Evolutionary conservation across 2,113 vertebrate genomes (phyloP).

Genomic region (Erythrocercus mccallii): DNA sequence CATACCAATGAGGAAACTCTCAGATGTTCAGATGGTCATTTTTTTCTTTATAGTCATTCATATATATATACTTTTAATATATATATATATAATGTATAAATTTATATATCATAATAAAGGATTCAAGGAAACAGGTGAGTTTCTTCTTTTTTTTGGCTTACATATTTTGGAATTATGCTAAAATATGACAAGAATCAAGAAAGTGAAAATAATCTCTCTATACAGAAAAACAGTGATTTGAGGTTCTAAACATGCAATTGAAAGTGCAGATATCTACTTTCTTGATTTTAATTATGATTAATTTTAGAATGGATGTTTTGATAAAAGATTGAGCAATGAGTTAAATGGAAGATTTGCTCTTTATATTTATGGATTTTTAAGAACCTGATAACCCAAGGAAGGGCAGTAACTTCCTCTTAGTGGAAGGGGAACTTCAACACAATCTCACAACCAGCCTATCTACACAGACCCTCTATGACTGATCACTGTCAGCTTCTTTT

Average conservation of each 20-base stretch:
- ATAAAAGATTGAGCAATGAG: not conserved
- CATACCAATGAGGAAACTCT: not conserved
- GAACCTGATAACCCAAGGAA: not conserved
- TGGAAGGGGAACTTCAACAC: not conserved
- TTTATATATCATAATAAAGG: not conserved
- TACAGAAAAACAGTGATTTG: not conserved
- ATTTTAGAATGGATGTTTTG: not conserved
- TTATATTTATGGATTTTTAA: not conserved
- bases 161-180: not conserved
- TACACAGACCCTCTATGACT: not conserved
- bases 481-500: too few species aligned
- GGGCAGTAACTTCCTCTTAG: not conserved
- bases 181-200: not conserved
- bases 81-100: not conserved
- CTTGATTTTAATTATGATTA: not conserved
- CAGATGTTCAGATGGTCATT: not conserved
- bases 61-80: too few species aligned
- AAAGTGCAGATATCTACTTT: not conserved
- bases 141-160: not conserved
- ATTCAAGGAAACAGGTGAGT: not conserved
- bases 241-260: not conserved
- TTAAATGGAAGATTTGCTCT: not conserved
- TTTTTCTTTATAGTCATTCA: not conserved
- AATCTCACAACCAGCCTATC: accelerated
- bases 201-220: not conserved